phyloP scores from a whole-genome alignment of 2,113 vertebrate species.

The Corvus cornix region DNA sequence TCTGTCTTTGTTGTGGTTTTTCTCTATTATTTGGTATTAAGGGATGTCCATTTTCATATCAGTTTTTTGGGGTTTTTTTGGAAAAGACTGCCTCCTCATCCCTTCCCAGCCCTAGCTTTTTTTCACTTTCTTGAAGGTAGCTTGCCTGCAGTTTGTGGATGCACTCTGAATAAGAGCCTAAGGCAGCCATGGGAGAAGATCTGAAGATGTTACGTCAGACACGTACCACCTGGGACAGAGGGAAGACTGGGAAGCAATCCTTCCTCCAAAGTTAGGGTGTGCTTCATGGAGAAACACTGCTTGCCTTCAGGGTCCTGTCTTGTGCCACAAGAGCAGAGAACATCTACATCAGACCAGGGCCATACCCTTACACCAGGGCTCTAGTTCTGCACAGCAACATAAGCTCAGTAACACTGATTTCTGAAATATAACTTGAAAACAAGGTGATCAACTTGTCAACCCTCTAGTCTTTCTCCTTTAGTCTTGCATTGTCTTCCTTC shows the following conservation, averaged over 20 bases:
- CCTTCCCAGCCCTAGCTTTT: background rate
- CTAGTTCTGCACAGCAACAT: background rate
- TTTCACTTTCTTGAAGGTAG: background rate
- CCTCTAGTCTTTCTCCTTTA: background rate
- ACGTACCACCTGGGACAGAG: background rate
- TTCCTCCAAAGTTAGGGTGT: background rate
- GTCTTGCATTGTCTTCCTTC: background rate
- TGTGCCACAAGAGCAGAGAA: background rate
- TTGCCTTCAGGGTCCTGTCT: background rate
- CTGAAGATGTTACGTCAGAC: background rate
- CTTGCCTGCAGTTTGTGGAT: background rate
- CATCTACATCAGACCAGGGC: background rate
- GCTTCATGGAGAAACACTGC: rapidly evolving
- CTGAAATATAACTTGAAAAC: background rate
- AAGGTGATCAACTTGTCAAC: background rate
- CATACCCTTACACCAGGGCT: background rate
- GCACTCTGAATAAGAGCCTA: background rate
- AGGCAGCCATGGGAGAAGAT: background rate
- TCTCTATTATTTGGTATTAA: background rate
- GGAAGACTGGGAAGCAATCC: background rate
- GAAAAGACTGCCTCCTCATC: background rate
- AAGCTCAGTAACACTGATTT: background rate
- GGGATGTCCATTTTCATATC: background rate
- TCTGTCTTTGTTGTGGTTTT: background rate
- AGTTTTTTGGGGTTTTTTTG: background rate